Evolutionary conservation across 2,113 vertebrate genomes (phyloP), one percentile per base, ranked within the genome.

Genomic region (Oryzias celebensis): DNA sequence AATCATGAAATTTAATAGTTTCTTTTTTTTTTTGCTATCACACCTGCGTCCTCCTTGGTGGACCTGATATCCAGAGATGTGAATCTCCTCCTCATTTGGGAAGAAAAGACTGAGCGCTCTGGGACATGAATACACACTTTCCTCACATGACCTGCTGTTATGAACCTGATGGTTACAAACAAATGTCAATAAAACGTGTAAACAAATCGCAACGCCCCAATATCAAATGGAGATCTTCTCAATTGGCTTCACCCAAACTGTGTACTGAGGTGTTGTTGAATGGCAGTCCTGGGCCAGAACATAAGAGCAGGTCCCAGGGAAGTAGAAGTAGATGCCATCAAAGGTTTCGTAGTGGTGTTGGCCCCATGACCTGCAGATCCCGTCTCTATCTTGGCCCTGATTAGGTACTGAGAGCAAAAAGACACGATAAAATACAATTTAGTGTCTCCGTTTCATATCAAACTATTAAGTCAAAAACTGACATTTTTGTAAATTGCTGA

Each of bases 291-390:
- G 97, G 87, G 95, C 94, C 90, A 99, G 92, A 84, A 99, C 90
- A 48, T 98, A 99, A 36, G 97, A 98, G 86, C 97, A 99, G 59
- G 93, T 95, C 85, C 97, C 97, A 59, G 96, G 96, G 85, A 96
- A 96, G 84, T 95, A 98, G 88, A 95, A 99, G 87, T 98, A 99
- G 82, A 97, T 94, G 41, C 97, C 97, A 89, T 99, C 97, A 87
- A 99, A 99, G 4, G 96, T 98, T 92, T 99, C 97, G 88, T 94
- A 99, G 84, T 98, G 87, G 88, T 98, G 92, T 52, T 98, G 97
- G 83, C 97, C 97, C 97, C 97, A 99, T 0, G 94, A 95, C 87
- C 94, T 95, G 87, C 97, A 99, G 81, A 98, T 98, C 13, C 95
- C 95, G 58, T 96, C 95, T 91, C 95, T 93, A 63, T 96, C 94